Conservation (phyloP, 2,113 vertebrate genomes). For the Ctenodactylus gundi region DNA sequence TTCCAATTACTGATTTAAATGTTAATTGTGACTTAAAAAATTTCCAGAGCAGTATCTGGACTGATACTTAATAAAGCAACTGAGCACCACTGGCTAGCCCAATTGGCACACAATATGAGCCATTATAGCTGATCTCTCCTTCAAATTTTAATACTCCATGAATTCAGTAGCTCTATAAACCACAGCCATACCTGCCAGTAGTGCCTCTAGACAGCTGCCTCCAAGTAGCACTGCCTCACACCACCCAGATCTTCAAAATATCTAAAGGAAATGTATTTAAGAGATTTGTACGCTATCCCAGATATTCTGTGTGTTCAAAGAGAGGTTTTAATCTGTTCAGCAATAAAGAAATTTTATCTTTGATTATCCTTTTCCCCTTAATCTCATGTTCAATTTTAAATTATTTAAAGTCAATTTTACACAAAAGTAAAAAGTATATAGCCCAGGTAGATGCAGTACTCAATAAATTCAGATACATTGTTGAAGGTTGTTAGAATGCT, state of each 20-base stretch:
- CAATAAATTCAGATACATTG: background rate
- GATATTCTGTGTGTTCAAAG: background rate
- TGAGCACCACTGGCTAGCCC: background rate
- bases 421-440: background rate
- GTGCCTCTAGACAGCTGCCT: too few relatives aligned
- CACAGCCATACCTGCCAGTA: background rate
- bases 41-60: background rate
- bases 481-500: background rate
- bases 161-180: background rate
- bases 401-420: slow-evolving; percentile 7
- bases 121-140: background rate
- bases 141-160: background rate
- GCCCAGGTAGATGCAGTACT: background rate
- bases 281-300: background rate
- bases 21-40: background rate
- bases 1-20: slow-evolving; percentile 19
- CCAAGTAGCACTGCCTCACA: background rate
- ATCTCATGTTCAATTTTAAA: background rate
- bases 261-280: background rate
- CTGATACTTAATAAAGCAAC: background rate
- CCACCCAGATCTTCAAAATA: background rate
- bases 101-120: background rate
- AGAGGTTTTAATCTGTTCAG: background rate
- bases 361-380: background rate
- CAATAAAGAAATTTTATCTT: background rate